These are phyloP conservation scores for Aselliscus stoliczkanus DNA, from an alignment of 2,797 vertebrate genomes.

Conservation along the genomic window DNA sequence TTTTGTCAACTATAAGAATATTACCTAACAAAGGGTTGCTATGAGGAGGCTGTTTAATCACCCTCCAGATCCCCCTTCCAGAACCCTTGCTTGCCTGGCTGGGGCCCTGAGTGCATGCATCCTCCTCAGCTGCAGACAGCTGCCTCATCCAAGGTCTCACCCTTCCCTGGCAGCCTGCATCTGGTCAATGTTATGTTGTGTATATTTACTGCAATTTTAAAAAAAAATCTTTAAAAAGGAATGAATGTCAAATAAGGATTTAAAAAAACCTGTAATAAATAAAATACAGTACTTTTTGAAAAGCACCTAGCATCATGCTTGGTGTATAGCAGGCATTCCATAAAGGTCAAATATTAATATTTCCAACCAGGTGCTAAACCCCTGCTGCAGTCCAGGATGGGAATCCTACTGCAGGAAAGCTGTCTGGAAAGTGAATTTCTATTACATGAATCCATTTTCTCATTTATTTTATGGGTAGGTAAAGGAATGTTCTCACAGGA, in stretches of 20 bases:
- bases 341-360: background rate
- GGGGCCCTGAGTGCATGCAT: background rate
- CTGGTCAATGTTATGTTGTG: background rate
- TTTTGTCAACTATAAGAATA: background rate
- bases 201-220: background rate
- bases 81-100: background rate
- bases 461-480: background rate
- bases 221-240: background rate
- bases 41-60: background rate
- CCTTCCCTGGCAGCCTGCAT: no score
- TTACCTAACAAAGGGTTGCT: no score
- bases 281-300: background rate
- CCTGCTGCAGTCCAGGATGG: background rate
- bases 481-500: background rate
- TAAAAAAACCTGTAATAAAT: background rate
- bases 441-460: background rate
- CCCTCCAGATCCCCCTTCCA: background rate
- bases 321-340: background rate
- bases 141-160: background rate
- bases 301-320: background rate
- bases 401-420: background rate
- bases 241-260: background rate
- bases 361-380: background rate
- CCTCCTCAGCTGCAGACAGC: background rate
- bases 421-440: background rate